Base-by-base conservation (phyloP, 37 sponge, comb jelly and placozoan species). In the Halichondria panicea region DNA sequence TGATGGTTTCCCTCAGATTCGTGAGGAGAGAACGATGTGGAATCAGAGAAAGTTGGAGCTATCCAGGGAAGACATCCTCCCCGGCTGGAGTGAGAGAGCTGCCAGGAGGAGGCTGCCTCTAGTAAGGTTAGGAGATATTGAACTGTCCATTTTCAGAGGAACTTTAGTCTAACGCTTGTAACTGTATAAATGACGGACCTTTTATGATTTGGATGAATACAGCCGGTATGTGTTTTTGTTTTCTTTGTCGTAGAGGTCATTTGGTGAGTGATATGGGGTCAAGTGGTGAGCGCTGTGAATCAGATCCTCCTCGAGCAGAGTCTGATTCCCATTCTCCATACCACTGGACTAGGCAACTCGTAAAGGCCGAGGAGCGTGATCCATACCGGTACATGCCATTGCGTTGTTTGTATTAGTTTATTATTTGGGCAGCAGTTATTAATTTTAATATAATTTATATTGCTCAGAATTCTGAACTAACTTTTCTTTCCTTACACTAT, bases 1-100 rank as follows among this genome's bases (percentile, higher is more conserved):
- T n/a, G n/a, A n/a, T n/a, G n/a, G n/a, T n/a, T n/a, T n/a, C n/a
- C n/a, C n/a, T n/a, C 37, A 87, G 88, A 62, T 71, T 8, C 76
- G 76, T 64, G 88, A 87, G 72, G 82, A 87, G 43, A 40, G 68
- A 4, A 82, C 81, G 28, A 87, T 87, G 88, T 87, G 88, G 88
- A 44, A 65, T 18, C 71, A 35, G 46, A 74, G 82, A 74, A 37
- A 62, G 6, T 19, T 57, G 21, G 88, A 87, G n/a, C n/a, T n/a
- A n/a, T n/a, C n/a, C n/a, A 48, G 11, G 27, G 31, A 42, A 56
- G 30, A 46, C 63, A 32, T 27, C 48, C 46, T 57, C 58, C 13
- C 41, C 30, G 4, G 43, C 61, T n/a, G n/a, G 21, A 18, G 34
- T 34, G 13, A 53, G 24, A 15, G 55, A 0, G 19, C 18, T n/a